Percentiles rank a stretch among this genome's conserved stretches.
Conservation (phyloP, 2,888 invertebrate species). For the Cephus nigrinus region DNA sequence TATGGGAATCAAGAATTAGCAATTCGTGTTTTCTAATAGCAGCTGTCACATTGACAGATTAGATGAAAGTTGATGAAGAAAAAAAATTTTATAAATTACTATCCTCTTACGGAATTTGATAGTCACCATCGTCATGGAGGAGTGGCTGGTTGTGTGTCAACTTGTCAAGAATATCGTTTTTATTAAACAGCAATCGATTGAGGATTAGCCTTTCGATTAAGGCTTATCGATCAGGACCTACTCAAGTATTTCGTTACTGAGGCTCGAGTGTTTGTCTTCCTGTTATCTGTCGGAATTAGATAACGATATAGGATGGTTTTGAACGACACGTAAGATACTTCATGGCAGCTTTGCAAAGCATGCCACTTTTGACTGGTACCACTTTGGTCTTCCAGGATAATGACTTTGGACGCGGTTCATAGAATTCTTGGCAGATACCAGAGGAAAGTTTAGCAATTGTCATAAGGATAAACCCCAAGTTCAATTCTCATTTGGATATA, state of each 20-base stretch:
- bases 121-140: neutral
- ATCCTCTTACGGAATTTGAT: neutral
- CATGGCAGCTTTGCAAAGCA: neutral
- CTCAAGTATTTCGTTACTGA: neutral
- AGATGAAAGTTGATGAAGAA: neutral
- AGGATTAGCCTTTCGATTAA: neutral
- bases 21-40: neutral
- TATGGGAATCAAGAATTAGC: neutral
- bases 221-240: neutral
- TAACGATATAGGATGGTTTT: neutral
- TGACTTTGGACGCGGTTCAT: neutral
- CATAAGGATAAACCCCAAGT: too few species aligned
- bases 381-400: neutral
- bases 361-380: neutral
- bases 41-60: neutral
- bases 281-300: neutral
- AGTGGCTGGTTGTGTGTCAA: neutral
- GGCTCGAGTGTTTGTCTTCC: neutral
- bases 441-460: too few species aligned
- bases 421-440: too few species aligned
- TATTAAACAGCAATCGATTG: neutral
- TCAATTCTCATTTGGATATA: too few species aligned
- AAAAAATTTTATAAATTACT: neutral
- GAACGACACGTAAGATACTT: neutral
- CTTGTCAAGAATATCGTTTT: neutral